phyloP scores from a whole-genome alignment of 1,140 invertebrate genomes.

The Ectropis grisescens region DNA sequence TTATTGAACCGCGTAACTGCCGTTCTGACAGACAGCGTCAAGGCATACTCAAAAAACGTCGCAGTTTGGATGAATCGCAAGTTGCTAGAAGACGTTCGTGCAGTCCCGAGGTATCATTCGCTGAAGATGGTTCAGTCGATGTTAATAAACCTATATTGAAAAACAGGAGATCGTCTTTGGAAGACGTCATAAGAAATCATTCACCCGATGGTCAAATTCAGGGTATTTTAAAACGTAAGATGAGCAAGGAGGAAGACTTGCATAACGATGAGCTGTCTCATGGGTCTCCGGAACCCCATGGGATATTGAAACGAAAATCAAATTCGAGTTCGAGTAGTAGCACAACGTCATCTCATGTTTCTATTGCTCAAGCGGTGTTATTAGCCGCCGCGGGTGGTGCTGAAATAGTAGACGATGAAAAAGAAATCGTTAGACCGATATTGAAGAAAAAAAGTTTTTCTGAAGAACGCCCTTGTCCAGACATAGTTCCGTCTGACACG shows the following conservation, averaged over 20 bases:
- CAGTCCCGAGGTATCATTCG: slow-evolving; percentile 76
- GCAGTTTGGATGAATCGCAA: slow-evolving; percentile 83
- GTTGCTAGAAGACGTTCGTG: slow-evolving; percentile 76
- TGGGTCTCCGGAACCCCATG: slow-evolving; percentile 77
- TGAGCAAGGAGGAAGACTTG: slow-evolving; percentile 63
- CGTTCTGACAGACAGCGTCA: slow-evolving; percentile 72
- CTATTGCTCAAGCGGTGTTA: slow-evolving; percentile 78
- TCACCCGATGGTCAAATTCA: slow-evolving; percentile 71
- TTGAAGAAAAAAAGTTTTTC: slow-evolving; percentile 83
- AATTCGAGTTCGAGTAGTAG: slow-evolving; percentile 72
- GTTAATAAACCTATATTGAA: slow-evolving; percentile 77
- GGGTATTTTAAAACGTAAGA: slow-evolving; percentile 65
- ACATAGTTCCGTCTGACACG: slow-evolving; percentile 55
- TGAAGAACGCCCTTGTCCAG: slow-evolving; percentile 66
- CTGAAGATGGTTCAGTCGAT: slow-evolving; percentile 70
- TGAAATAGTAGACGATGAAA: slow-evolving; percentile 70
- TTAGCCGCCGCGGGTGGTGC: slow-evolving; percentile 74
- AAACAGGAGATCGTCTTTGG: slow-evolving; percentile 77
- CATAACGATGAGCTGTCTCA: slow-evolving; percentile 64
- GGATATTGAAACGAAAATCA: slow-evolving; percentile 82
- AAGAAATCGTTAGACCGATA: slow-evolving; percentile 81
- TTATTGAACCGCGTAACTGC: slow-evolving; percentile 71
- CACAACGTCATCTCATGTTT: slow-evolving; percentile 74
- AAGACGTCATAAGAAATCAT: slow-evolving; percentile 74
- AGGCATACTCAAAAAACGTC: slow-evolving; percentile 85